Evolutionary conservation across 2,797 vertebrate species (phyloP).

Genomic region (Nyctalus aviator): DNA sequence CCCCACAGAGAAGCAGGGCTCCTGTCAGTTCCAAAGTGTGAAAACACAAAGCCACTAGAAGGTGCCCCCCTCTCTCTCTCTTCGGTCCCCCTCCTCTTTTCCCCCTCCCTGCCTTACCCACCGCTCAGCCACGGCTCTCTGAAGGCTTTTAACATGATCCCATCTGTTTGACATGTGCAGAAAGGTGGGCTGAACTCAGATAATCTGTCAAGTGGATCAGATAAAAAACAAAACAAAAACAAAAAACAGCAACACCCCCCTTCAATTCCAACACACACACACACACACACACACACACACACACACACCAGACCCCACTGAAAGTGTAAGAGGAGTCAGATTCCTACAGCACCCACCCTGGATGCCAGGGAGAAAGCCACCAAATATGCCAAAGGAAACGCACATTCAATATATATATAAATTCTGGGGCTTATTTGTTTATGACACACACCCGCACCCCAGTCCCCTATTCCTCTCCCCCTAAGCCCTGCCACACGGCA

Average conservation of each 20-base stretch:
- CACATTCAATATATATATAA: slow-evolving; percentile 57
- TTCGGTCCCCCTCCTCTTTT: slow-evolving; percentile 57
- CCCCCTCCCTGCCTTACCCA: slow-evolving; percentile 70
- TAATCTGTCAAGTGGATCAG: slow-evolving; percentile 76
- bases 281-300: not conserved
- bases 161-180: slow-evolving; percentile 83
- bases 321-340: slow-evolving; percentile 60
- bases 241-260: slow-evolving; percentile 57
- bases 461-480: slow-evolving; percentile 56
- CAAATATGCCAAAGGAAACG: slow-evolving; percentile 27
- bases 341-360: slow-evolving; percentile 69
- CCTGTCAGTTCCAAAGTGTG: slow-evolving; percentile 63
- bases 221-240: slow-evolving; percentile 37
- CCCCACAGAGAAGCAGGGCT: slow-evolving; percentile 43
- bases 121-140: slow-evolving; percentile 74
- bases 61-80: not conserved
- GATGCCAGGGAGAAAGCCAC: slow-evolving; percentile 67
- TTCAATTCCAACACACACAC: slow-evolving; percentile 57
- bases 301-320: not conserved
- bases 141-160: slow-evolving; percentile 76
- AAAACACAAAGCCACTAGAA: slow-evolving; percentile 66
- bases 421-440: slow-evolving; percentile 75
- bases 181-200: slow-evolving; percentile 81
- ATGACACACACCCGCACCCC: slow-evolving; percentile 62
- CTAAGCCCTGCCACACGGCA: slow-evolving; percentile 58